These are phyloP conservation scores for Allolobophora icterica DNA, from an alignment of 2,888 invertebrate species.

Conservation along the genomic window DNA sequence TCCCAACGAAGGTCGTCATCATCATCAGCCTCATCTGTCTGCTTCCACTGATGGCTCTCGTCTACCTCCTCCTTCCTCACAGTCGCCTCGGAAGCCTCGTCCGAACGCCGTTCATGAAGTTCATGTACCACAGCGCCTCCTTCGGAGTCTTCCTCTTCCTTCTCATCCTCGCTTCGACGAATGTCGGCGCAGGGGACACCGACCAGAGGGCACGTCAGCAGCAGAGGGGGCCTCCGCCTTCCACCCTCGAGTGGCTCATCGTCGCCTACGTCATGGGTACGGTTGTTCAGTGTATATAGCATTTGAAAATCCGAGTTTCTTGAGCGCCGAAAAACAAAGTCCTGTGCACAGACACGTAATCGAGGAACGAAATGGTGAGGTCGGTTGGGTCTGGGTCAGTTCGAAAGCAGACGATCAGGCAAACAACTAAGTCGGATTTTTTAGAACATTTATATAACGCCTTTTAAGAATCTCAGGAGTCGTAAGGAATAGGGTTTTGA, in stretches of 20 bases:
- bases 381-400: too few species aligned
- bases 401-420: too few species aligned
- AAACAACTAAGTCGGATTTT: too few species aligned
- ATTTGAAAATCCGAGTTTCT: too few species aligned
- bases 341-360: too few species aligned
- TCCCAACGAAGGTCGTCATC: conserved; percentile 59
- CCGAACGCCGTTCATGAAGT: conserved; percentile 71
- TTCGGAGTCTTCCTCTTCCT: conserved; percentile 69
- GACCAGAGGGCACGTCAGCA: conserved; percentile 56
- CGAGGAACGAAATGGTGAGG: too few species aligned
- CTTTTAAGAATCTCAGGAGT: too few species aligned
- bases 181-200: conserved; percentile 56
- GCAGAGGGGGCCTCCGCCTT: conserved; percentile 67
- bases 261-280: conserved; percentile 69
- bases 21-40: conserved; percentile 44
- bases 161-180: conserved; percentile 67
- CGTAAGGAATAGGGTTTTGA: too few species aligned
- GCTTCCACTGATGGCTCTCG: conserved; percentile 66
- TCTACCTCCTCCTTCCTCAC: conserved; percentile 68
- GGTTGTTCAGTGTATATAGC: neutral
- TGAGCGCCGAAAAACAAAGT: too few species aligned
- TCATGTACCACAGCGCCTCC: conserved; percentile 70
- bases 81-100: conserved; percentile 67
- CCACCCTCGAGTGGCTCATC: conserved; percentile 68
- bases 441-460: too few species aligned